Conservation (phyloP, 2,888 invertebrate species). For the Argynnis bischoffii region DNA sequence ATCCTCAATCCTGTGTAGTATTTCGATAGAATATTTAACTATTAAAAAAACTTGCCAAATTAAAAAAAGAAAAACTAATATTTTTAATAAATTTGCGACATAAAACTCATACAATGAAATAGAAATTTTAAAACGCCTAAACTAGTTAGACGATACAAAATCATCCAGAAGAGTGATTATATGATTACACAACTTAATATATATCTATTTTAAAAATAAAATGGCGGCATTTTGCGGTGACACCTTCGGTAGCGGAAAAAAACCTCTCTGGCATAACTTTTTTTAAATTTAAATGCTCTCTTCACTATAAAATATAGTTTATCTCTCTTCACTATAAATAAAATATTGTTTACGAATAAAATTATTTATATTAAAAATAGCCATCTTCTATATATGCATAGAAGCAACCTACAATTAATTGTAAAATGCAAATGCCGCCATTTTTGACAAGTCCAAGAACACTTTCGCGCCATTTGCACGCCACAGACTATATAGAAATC, state of each 20-base stretch:
- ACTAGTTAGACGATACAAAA: conserved; percentile 5
- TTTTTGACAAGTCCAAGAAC: conserved; percentile 9
- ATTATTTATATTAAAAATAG: conserved; percentile 1
- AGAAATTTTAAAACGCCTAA: not conserved
- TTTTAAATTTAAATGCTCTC: no score
- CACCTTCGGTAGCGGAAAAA: not conserved
- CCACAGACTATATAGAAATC: conserved; percentile 19
- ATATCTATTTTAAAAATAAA: conserved; percentile 1
- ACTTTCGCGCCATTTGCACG: conserved; percentile 22
- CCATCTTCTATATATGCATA: not conserved
- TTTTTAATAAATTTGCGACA: conserved; percentile 7
- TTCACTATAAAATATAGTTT: no score
- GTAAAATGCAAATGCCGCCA: conserved; percentile 17
- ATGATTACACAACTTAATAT: conserved; percentile 17
- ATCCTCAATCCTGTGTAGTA: not conserved
- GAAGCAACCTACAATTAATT: not conserved
- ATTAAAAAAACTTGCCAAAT: not conserved
- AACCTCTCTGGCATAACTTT: not conserved
- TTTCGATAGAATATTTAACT: not conserved
- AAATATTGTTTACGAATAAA: not conserved
- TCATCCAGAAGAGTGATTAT: conserved; percentile 1
- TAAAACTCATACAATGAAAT: not conserved
- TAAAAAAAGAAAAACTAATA: not conserved
- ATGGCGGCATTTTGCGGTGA: conserved; percentile 15
- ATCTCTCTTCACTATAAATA: no score